Base-by-base conservation (phyloP, 1,140 invertebrate species). In the Gonatopus flavifemur region DNA sequence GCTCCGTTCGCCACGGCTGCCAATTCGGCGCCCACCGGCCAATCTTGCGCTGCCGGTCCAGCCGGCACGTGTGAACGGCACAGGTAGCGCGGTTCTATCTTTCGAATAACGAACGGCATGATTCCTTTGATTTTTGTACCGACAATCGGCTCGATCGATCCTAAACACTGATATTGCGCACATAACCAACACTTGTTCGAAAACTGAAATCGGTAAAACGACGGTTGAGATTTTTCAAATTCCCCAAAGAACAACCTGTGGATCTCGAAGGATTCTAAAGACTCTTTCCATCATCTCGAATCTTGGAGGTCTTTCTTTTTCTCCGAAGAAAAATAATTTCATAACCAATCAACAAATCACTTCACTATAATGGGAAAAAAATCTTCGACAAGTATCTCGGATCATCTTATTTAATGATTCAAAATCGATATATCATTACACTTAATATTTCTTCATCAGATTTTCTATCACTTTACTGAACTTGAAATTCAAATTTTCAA, bases 1-100 rank as follows among this genome's bases (percentile, higher is more conserved):
- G 80, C 77, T 16, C 80, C 80, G 52, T 82, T 81, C 35, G 78
- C 73, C 24, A 80, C 78, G 16, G 78, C 74, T 47, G 76, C 78
- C 48, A 80, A 65, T 59, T 80, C 80, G 52, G 76, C 74, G 35
- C 76, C 76, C 35, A 78, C 69, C 44, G 71, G 70, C 66, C 74
- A 75, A 46, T 65, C 62, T 54, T 71, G 66, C 41, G 68, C 64
- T 5, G 61, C 62, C 21, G 67, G 49, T 12, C 70, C 69, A 52
- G 65, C 55, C 9, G 74, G 72, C 67, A 78, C 71, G 64, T 77
- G 74, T 42, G 73, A 73, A 49, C 76, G 72, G 51, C 76, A 71
- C 64, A 80, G 28, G 54, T 68, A 72, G 39, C 68, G 68, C 58
- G 78, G 78, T 51, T 78, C 68, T 52, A 79, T 58, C 48, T 73